A percentile compares a stretch with the other conserved stretches of the same genome.
Evolutionary conservation across 1,140 invertebrate species (phyloP).

Genomic region (Araneus ventricosus): DNA sequence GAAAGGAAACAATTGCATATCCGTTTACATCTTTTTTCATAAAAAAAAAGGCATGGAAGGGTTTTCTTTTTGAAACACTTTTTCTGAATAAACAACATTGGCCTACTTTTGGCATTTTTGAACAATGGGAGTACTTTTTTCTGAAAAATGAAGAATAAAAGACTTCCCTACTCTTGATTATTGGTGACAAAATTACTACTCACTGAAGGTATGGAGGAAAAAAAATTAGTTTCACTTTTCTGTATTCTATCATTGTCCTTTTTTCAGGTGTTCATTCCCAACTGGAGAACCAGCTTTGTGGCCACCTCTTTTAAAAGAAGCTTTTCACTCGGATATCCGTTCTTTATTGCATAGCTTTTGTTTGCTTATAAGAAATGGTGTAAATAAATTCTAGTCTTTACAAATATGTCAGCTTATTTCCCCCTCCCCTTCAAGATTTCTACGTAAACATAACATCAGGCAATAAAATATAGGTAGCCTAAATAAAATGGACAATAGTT

Average conservation of each 20-base stretch:
- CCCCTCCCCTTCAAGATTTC: background rate
- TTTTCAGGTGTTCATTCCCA: background rate
- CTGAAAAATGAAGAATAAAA: background rate
- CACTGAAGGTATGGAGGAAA: background rate
- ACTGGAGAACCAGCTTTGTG: background rate
- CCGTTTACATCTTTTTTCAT: background rate
- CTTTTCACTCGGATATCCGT: background rate
- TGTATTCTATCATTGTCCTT: background rate
- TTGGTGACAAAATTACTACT: background rate
- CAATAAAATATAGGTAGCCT: slow-evolving; percentile 7
- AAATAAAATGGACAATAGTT: slow-evolving; percentile 18
- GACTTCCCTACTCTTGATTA: background rate
- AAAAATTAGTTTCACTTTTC: background rate
- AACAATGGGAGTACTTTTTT: background rate
- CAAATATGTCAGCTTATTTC: slow-evolving; percentile 19
- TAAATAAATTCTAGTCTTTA: background rate
- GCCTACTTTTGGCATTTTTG: background rate
- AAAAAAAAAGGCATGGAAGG: background rate
- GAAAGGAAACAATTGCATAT: background rate
- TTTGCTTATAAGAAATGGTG: background rate
- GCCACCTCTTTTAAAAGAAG: background rate
- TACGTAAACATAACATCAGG: background rate
- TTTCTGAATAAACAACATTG: slow-evolving; percentile 47
- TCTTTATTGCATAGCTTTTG: background rate
- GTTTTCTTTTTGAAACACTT: background rate